phyloP scores from a whole-genome alignment of 2,888 invertebrate species.

The Drosophila lutescens region DNA sequence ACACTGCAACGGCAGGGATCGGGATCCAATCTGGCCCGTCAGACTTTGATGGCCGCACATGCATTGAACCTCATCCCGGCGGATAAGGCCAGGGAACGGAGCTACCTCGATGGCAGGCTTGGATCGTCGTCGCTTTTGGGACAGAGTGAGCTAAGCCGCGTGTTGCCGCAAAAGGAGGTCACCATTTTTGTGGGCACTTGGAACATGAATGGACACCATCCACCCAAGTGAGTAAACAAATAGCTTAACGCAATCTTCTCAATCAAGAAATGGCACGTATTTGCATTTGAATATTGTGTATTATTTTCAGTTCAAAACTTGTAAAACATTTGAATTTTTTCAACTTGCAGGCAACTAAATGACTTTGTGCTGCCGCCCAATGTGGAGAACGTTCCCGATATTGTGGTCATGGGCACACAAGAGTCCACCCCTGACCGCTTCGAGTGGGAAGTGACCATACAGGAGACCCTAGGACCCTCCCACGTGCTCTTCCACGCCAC shows the following conservation, averaged over 20 bases:
- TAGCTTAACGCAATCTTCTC: background rate
- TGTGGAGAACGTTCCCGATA: constrained; percentile 94
- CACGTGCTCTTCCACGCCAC: constrained; percentile 95
- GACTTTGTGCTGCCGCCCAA: constrained; percentile 95
- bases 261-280: background rate
- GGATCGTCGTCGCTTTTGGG: constrained; percentile 93
- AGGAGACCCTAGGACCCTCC: constrained; percentile 96
- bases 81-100: constrained; percentile 92
- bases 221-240: constrained; percentile 88
- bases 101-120: constrained; percentile 91
- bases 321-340: background rate
- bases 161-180: constrained; percentile 93
- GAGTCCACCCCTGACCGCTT: constrained; percentile 94
- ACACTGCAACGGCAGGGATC: constrained; percentile 75
- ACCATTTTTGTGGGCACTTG: constrained; percentile 96
- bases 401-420: constrained; percentile 96
- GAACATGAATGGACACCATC: constrained; percentile 97
- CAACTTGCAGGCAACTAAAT: constrained; percentile 89
- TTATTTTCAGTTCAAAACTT: background rate
- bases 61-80: constrained; percentile 92
- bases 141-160: constrained; percentile 92
- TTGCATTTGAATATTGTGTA: background rate
- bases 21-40: constrained; percentile 86
- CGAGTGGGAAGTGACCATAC: constrained; percentile 95
- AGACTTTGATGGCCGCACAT: constrained; percentile 91